phyloP scores from a whole-genome alignment of 92 coral and sea anemone genomes.

The Blastomussa wellsi region DNA sequence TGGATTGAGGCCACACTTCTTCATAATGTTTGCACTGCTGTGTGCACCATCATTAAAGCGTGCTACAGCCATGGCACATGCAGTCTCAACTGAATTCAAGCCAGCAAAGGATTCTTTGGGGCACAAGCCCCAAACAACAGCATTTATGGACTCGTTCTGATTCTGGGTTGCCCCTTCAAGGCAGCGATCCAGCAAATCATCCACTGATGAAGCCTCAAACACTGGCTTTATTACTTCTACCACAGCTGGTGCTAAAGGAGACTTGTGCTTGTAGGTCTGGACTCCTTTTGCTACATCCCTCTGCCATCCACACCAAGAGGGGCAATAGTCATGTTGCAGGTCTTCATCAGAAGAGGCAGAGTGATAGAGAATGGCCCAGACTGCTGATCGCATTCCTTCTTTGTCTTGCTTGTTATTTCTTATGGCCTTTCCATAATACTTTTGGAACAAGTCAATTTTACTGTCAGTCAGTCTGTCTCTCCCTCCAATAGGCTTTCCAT shows the following conservation, averaged over 20 bases:
- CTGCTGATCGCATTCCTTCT: constrained; percentile 17
- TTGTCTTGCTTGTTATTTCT: background rate
- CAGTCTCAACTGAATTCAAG: constrained; percentile 5
- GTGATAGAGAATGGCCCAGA: constrained; percentile 31
- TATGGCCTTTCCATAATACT: constrained; percentile 35
- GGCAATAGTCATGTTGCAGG: constrained; percentile 41
- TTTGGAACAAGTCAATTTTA: background rate
- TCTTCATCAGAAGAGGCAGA: constrained; percentile 25
- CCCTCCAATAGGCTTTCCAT: background rate
- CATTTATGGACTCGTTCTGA: constrained; percentile 31
- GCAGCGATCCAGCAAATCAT: background rate
- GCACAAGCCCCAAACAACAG: constrained; percentile 21
- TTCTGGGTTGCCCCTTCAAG: constrained; percentile 35
- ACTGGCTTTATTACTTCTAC: constrained; percentile 14
- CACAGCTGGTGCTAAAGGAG: constrained; percentile 24
- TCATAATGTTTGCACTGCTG: constrained; percentile 11
- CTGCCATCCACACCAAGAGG: constrained; percentile 54
- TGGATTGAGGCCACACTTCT: background rate
- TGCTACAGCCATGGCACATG: constrained; percentile 38
- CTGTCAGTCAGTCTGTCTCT: background rate
- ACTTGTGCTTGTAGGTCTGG: no score
- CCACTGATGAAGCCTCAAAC: background rate
- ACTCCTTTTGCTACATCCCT: constrained; percentile 28
- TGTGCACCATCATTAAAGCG: constrained; percentile 30
- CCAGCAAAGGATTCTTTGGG: constrained; percentile 30